Evolutionary conservation across 2,888 invertebrate species (phyloP).

Genomic region (Timandra comae): DNA sequence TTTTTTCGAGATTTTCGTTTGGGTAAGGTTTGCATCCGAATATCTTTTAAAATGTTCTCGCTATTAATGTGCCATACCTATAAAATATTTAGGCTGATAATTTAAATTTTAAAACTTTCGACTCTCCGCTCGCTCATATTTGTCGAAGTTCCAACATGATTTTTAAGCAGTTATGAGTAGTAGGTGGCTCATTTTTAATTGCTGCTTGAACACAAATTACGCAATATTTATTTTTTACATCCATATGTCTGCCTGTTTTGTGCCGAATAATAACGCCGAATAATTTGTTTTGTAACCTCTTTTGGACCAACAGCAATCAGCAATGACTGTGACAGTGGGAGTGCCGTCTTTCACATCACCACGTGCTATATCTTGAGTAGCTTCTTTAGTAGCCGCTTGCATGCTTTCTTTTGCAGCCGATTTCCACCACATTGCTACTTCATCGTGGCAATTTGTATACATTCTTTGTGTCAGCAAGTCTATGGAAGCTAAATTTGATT

Average conservation of each 20-base stretch:
- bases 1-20: slow-evolving; percentile 5
- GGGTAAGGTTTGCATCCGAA: slow-evolving; percentile 12
- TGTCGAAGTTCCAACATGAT: slow-evolving; percentile 18
- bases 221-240: slow-evolving; percentile 18
- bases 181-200: slow-evolving; percentile 4
- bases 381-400: too few species aligned
- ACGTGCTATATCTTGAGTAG: too few species aligned
- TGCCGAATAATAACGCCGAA: slow-evolving; percentile 16
- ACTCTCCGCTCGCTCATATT: slow-evolving; percentile 19
- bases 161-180: slow-evolving; percentile 16
- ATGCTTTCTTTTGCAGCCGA: too few species aligned
- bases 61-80: slow-evolving; percentile 12
- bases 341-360: neutral
- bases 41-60: slow-evolving; percentile 16
- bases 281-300: neutral
- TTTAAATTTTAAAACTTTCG: slow-evolving; percentile 17
- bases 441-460: too few species aligned
- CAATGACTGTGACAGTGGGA: slow-evolving; percentile 1
- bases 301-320: slow-evolving; percentile 1
- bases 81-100: slow-evolving; percentile 11
- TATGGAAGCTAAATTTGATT: too few species aligned
- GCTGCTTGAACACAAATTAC: slow-evolving; percentile 13
- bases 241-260: slow-evolving; percentile 15
- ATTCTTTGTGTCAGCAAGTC: too few species aligned
- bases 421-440: too few species aligned